Evolutionary conservation across 2,888 invertebrate genomes (phyloP), one percentile per base, ranked within the genome.

Genomic region (Achlya flavicornis): DNA sequence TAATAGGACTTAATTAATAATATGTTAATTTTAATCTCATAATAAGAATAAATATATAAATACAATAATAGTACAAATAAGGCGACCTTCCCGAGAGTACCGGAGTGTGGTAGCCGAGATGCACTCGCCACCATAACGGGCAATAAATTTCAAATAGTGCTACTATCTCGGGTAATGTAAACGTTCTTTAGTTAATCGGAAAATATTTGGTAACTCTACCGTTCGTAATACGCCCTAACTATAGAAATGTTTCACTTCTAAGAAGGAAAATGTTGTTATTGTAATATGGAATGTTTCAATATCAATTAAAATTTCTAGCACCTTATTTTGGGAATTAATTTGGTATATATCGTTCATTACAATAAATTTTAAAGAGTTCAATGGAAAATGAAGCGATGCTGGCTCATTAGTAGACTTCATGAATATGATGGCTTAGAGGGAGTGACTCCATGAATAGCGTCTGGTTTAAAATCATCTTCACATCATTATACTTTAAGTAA

Each of bases 121-220:
- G 89, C 90, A 89, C 88, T 89, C 87, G 79, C 86, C 85, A 86
- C 85, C 83, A 80, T 88, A 88, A 87, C 85, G 81, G 73, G 85
- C 82, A 83, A 89, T 90, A 91, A 91, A 91, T 91, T 87, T 81
- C 79, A 85, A 89, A 90, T 84, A 86, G 80, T 83, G 85, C 86
- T 81, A 83, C 86, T 87, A 86, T 87, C 86, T 85, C 79, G 81
- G 84, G 81, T 84, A 87, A 89, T 85, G 84, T 86, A 86, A 88
- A 85, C 84, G 84, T 87, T 86, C 80, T 84, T 85, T 87, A 85
- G 82, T 83, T 89, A 88, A 91, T 88, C 85, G 81, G 78, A 85
- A 87, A 88, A 87, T 88, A 89, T 89, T 86, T 81, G 76, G 82
- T 75, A 77, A 66, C 66, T 65, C 63, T 62, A 65, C 69, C 67